Evolutionary conservation across 2,888 invertebrate genomes (phyloP).

Genomic region (Zaprionus lineosus): DNA sequence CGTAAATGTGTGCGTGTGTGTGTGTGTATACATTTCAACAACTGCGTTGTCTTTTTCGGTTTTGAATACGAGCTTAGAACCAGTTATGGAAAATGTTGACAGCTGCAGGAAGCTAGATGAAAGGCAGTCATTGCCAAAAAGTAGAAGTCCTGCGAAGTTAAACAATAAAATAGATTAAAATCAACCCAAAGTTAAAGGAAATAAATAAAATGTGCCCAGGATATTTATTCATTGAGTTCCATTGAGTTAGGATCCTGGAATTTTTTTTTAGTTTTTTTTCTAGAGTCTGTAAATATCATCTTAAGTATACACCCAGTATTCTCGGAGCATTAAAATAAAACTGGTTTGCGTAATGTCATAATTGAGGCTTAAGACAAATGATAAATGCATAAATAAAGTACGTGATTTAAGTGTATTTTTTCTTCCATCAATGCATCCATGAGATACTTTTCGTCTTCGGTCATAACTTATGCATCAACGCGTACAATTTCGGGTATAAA

Average conservation of each 20-base stretch:
- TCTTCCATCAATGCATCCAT: constrained; percentile 49
- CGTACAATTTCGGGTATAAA: constrained; percentile 75
- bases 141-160: constrained; percentile 16
- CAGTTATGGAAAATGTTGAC: constrained; percentile 75
- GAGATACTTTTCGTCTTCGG: constrained; percentile 45
- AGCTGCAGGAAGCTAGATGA: constrained; percentile 60
- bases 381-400: constrained; percentile 15
- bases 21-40: constrained; percentile 26
- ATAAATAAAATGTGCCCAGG: too few species aligned
- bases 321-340: too few species aligned
- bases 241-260: too few species aligned
- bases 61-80: constrained; percentile 47
- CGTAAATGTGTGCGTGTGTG: constrained; percentile 11
- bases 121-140: constrained; percentile 4
- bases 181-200: too few species aligned
- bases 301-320: too few species aligned
- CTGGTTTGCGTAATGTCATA: constrained; percentile 36
- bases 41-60: constrained; percentile 47
- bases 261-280: too few species aligned
- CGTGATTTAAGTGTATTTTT: constrained; percentile 30
- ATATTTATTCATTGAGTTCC: too few species aligned
- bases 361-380: constrained; percentile 18
- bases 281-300: too few species aligned
- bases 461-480: constrained; percentile 75
- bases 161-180: neutral